phyloP scores from a whole-genome alignment of 2,888 invertebrate genomes.

The Ectemnius continuus region DNA sequence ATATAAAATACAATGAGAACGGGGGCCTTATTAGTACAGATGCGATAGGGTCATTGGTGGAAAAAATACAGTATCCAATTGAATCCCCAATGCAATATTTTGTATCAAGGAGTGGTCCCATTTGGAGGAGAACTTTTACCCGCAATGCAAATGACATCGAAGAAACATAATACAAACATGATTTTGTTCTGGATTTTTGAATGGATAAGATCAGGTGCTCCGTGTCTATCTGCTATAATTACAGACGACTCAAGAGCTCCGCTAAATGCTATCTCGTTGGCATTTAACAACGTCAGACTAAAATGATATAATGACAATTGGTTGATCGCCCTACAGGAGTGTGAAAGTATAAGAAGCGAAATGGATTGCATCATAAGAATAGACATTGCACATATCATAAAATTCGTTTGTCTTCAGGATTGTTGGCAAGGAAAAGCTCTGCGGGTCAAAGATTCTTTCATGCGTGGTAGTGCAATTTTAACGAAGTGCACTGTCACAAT shows the following conservation, averaged over 20 bases:
- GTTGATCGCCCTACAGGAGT: not conserved
- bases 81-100: conserved; percentile 43
- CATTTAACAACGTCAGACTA: not conserved
- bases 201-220: conserved; percentile 48
- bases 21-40: conserved; percentile 46
- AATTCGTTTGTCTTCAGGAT: conserved; percentile 41
- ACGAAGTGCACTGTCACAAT: conserved; percentile 10
- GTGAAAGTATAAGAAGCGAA: not conserved
- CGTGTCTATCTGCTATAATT: conserved; percentile 38
- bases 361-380: conserved; percentile 38
- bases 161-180: not conserved
- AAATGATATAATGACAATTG: not conserved
- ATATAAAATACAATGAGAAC: not conserved
- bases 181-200: conserved; percentile 36
- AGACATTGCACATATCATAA: conserved; percentile 60
- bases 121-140: conserved; percentile 48
- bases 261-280: conserved; percentile 1
- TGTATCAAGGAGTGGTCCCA: conserved; percentile 46
- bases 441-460: conserved; percentile 48
- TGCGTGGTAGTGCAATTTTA: conserved; percentile 40
- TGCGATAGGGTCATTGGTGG: conserved; percentile 51
- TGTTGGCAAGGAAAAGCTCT: conserved; percentile 34
- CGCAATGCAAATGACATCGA: conserved; percentile 19
- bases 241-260: not conserved
- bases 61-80: conserved; percentile 35